These are phyloP conservation scores for Macrophya alboannulata DNA, from an alignment of 2,888 invertebrate species.

Conservation along the genomic window DNA sequence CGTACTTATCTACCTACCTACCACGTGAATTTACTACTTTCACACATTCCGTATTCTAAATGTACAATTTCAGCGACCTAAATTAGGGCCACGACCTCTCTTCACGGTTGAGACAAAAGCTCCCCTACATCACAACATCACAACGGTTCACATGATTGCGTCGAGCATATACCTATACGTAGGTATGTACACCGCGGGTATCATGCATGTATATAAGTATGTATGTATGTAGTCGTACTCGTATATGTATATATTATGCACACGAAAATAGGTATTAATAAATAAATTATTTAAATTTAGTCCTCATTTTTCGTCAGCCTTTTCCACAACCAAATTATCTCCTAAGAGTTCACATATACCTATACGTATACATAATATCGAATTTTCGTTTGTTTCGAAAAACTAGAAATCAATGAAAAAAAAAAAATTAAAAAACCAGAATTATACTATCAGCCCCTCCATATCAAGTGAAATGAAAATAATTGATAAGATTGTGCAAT, in stretches of 20 bases:
- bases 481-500: background rate
- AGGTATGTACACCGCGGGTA: background rate
- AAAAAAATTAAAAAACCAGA: too few relatives aligned
- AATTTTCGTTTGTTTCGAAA: background rate
- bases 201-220: background rate
- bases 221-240: too few relatives aligned
- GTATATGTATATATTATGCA: background rate
- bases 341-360: background rate
- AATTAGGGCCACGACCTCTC: constrained; percentile 20
- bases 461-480: background rate
- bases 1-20: background rate
- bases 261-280: background rate
- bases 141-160: constrained; percentile 43
- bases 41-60: constrained; percentile 26
- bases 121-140: constrained; percentile 34
- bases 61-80: constrained; percentile 31
- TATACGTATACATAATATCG: background rate
- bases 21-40: constrained; percentile 22
- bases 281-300: constrained; percentile 11
- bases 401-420: background rate
- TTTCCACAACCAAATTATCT: background rate
- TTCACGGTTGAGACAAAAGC: constrained; percentile 6
- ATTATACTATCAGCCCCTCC: too few relatives aligned
- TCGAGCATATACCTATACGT: background rate
- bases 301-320: background rate